These are phyloP conservation scores for Colaptes auratus DNA, from an alignment of 2,113 vertebrate genomes.

Conservation along the genomic window DNA sequence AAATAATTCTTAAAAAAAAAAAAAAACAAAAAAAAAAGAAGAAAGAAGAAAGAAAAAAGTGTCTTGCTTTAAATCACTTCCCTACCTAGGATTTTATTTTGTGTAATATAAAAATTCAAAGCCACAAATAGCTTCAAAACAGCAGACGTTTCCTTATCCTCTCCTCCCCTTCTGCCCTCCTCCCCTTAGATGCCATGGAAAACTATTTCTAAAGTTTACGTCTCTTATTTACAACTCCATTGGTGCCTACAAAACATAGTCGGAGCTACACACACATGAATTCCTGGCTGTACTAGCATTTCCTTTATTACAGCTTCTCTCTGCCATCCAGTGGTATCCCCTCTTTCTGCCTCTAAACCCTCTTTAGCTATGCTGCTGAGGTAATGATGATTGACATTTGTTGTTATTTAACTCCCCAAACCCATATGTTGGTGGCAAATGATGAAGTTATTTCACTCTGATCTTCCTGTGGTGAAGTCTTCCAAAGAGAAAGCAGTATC, in stretches of 20 bases:
- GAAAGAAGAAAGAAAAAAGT: background rate
- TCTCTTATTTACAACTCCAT: background rate
- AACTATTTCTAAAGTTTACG: background rate
- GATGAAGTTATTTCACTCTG: background rate
- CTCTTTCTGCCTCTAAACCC: background rate
- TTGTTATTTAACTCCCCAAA: background rate
- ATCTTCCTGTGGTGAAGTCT: background rate
- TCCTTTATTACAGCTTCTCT: background rate
- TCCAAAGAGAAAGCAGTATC: background rate
- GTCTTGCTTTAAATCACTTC: background rate
- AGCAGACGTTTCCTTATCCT: background rate
- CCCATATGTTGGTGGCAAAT: background rate
- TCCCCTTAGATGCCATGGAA: background rate
- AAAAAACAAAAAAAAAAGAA: background rate
- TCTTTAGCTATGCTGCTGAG: no score
- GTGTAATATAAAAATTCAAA: background rate
- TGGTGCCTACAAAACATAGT: background rate
- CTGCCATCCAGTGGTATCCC: background rate
- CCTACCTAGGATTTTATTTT: background rate
- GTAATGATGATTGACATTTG: background rate
- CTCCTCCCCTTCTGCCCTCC: no score
- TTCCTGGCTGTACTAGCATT: background rate
- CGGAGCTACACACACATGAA: background rate
- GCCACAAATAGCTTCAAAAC: background rate
- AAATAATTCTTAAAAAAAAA: background rate